Percentiles rank a stretch among this genome's conserved stretches.
These are phyloP conservation scores for Noctuana brunneofusca DNA, from an alignment of 2,888 invertebrate species.

Conservation along the genomic window DNA sequence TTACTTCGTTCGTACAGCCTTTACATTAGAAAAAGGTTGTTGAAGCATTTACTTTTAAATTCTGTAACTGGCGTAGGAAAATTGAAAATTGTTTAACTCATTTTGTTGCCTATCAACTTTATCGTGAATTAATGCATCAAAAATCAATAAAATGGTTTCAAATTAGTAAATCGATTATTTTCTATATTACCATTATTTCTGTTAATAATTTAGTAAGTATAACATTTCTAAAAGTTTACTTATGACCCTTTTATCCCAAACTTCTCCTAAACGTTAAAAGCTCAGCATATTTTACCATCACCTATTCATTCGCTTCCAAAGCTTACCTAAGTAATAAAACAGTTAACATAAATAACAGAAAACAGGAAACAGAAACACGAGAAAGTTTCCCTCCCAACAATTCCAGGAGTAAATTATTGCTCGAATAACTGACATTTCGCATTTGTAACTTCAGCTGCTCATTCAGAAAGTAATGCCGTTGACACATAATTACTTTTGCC, in stretches of 20 bases:
- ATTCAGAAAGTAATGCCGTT: conserved; percentile 25
- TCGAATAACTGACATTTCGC: conserved; percentile 10
- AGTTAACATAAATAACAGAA: neutral
- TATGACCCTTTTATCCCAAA: neutral
- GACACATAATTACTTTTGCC: conserved; percentile 17
- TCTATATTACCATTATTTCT: neutral
- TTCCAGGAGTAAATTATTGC: conserved; percentile 14
- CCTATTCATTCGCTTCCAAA: neutral
- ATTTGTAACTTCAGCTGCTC: conserved; percentile 16
- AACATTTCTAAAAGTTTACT: too few relatives aligned
- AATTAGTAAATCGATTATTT: too few relatives aligned
- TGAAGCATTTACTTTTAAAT: neutral
- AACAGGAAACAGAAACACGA: neutral
- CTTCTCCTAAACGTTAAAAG: neutral
- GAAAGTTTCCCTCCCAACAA: conserved; percentile 1
- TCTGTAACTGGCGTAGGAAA: too few relatives aligned
- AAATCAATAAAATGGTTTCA: too few relatives aligned
- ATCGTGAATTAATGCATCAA: too few relatives aligned
- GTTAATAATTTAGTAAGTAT: neutral
- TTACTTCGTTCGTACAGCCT: neutral
- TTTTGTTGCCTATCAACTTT: neutral
- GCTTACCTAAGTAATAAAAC: neutral
- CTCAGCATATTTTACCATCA: neutral
- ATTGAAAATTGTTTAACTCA: too few relatives aligned
- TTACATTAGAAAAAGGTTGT: neutral